Base-by-base conservation (phyloP, 2,888 invertebrate species). In the Villa cingulata region DNA sequence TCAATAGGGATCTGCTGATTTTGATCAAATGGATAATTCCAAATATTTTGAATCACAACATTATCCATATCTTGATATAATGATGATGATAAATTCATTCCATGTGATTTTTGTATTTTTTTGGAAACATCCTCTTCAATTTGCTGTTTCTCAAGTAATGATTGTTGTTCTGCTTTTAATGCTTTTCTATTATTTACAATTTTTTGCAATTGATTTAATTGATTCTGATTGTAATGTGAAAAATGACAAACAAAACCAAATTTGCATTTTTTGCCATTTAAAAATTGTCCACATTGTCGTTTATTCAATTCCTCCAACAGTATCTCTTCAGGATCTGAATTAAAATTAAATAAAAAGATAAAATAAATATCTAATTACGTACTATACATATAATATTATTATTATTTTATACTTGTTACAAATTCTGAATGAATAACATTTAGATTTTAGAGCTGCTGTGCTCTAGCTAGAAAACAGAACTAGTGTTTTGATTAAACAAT, bases 221-320 rank as follows among this genome's bases (percentile, higher is more conserved):
- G 62, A 1, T 54, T 51, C 2, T 53, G 48, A 23, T 49, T 61
- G 41, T 59, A 66, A 44, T 66, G 66, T 4, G 61, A 51, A 41
- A 55, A 64, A 41, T 62, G 64, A 47, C 66, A 66, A n/a, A 55
- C 54, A 6, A 61, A 43, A 20, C 63, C 61, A 43, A 64, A 66
- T 53, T 59, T 62, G 48, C 66, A 66, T 41, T 56, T 61, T 20
- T 57, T 57, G 4, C 56, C 55, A 2, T 46, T 54, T n/a, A 58
- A 51, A 48, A 52, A 64, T 3, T 62, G 60, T 2, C 43, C 50
- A 40, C 66, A 66, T 0, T 59, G 59, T 9, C 51, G 50, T 50
- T 58, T 58, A 1, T 38, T 37, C 1, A 20, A 18, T 52, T 58
- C 57, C 23, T 55, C 52, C 2, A n/a, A 17, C 3, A 56, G 17